Evolutionary conservation across 2,888 invertebrate genomes (phyloP), one percentile per base, ranked within the genome.

Genomic region (Drymonia ruficornis): DNA sequence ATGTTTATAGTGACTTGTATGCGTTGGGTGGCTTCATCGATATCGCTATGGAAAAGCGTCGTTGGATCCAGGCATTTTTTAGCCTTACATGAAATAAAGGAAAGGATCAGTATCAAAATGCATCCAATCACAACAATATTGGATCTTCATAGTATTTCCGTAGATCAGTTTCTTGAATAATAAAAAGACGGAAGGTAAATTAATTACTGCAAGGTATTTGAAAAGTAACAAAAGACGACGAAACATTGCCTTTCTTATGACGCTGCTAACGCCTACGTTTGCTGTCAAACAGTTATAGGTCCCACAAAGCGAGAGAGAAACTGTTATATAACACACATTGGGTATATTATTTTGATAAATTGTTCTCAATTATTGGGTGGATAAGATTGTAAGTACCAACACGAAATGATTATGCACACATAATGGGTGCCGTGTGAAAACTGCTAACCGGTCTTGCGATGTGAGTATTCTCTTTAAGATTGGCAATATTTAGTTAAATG

Each of bases 31-130:
- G 98, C 97, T 91, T 99, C 99, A 78, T 98, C 98, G 43, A 98
- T 96, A 72, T 99, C 99, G 67, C 98, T 98, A 82, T 98, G 98
- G 81, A 99, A 99, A 57, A 99, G 94, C 0, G 98, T 97, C 3
- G 96, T 95, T 0, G 98, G 98, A 78, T 98, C 98, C 68, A 99
- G 93, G 85, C 96, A 99, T 74, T 95, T 95, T 76, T 97, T 96
- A 0, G 97, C 98, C 97, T 97, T 75, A 54, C 91, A 94, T 61
- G 29, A 52, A 49, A 15, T 6, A 12, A 6, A 23, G 6, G 7
- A 16, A n/a, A 36, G n/a, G 12, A 8, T 11, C 1, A 23, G 7
- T 23, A 23, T 23, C 31, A 11, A 31, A 12, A 8, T 8, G 9
- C 2, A 12, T 31, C 4, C 31, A 12, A 31, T 11, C 31, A 31